Conservation (phyloP, 1,140 invertebrate genomes). For the Lordiphosa stackelbergi region DNA sequence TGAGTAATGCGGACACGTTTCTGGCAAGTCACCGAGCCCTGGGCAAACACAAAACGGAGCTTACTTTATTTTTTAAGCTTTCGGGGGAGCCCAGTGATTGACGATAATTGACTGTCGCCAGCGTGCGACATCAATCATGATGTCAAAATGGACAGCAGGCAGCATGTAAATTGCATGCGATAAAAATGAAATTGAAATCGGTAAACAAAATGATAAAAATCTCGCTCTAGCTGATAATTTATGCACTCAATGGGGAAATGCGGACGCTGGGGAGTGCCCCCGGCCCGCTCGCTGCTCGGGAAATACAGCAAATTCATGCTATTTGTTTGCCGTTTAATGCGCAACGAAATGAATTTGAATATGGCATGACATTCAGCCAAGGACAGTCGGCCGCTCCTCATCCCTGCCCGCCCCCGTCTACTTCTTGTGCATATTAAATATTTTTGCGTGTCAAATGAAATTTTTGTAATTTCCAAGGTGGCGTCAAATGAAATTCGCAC, state of each 20-base stretch:
- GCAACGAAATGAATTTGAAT: conserved; percentile 60
- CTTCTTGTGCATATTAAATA: conserved; percentile 52
- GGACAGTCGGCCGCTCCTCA: conserved; percentile 12
- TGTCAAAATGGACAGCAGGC: conserved; percentile 67
- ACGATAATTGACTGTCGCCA: conserved; percentile 73
- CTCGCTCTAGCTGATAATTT: conserved; percentile 50
- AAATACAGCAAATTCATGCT: conserved; percentile 55
- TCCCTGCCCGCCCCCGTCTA: not conserved
- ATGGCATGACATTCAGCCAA: conserved; percentile 55
- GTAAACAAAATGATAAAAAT: conserved; percentile 72
- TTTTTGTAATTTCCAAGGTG: conserved; percentile 53
- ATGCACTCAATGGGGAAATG: conserved; percentile 33
- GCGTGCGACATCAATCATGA: conserved; percentile 68
- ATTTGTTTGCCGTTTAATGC: conserved; percentile 58
- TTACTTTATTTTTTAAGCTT: not conserved
- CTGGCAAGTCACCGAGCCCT: conserved; percentile 11
- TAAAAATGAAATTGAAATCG: conserved; percentile 71
- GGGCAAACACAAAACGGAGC: conserved; percentile 10
- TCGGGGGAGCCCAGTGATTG: conserved; percentile 52
- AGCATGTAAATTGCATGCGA: conserved; percentile 71
- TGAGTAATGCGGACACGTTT: conserved; percentile 46
- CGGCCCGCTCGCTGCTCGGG: not conserved
- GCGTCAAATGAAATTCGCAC: conserved; percentile 65
- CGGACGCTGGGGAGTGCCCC: not conserved
- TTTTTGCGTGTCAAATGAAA: conserved; percentile 70